Conservation (phyloP, 2,113 vertebrate genomes). For the Engystomops pustulosus region DNA sequence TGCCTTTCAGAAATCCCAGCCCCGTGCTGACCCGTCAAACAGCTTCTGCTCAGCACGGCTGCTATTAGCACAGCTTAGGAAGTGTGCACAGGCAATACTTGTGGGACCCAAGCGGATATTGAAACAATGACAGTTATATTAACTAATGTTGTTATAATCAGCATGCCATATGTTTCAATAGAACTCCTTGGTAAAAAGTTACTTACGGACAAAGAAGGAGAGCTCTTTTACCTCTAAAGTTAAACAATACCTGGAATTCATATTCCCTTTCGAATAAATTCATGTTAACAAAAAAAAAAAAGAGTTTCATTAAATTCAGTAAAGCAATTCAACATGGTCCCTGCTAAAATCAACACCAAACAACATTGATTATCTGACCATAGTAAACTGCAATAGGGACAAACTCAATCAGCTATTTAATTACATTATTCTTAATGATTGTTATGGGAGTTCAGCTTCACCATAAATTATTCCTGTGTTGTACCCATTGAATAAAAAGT, state of each 20-base stretch:
- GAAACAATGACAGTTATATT: constrained; percentile 46
- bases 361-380: constrained; percentile 61
- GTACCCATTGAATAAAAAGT: constrained; percentile 56
- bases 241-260: neutral
- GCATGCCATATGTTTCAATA: constrained; percentile 35
- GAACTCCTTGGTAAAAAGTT: constrained; percentile 4
- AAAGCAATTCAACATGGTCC: constrained; percentile 39
- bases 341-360: constrained; percentile 55
- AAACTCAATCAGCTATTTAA: constrained; percentile 60
- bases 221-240: neutral
- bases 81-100: constrained; percentile 22
- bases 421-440: constrained; percentile 61
- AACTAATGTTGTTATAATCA: constrained; percentile 42
- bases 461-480: constrained; percentile 57
- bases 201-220: neutral
- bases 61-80: constrained; percentile 39
- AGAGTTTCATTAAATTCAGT: constrained; percentile 45
- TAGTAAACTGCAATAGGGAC: constrained; percentile 58
- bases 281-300: constrained; percentile 20
- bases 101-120: constrained; percentile 16
- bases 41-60: constrained; percentile 3
- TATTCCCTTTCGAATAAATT: constrained; percentile 20
- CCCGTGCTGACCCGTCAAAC: constrained; percentile 12
- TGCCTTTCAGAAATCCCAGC: constrained; percentile 31
- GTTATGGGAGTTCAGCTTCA: constrained; percentile 58